Percentiles rank a stretch among this genome's conserved stretches.
phyloP scores from a whole-genome alignment of 2,888 invertebrate genomes.

The Drosophila phalerata region DNA sequence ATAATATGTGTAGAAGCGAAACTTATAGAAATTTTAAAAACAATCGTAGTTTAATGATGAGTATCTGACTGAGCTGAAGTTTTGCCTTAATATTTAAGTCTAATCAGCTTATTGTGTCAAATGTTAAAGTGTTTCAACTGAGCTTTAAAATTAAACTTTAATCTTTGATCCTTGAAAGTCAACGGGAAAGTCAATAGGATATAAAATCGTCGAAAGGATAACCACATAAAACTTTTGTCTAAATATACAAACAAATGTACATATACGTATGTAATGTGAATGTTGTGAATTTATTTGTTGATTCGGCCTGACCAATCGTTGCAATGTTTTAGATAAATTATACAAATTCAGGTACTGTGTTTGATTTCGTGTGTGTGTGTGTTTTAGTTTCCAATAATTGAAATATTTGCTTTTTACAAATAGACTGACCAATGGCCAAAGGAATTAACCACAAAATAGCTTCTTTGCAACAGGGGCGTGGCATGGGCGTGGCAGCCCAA shows the following conservation, averaged over 20 bases:
- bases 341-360: constrained; percentile 7
- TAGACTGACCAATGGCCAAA: constrained; percentile 18
- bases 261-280: neutral
- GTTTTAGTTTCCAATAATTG: constrained; percentile 3
- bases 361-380: neutral
- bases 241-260: neutral
- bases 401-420: constrained; percentile 56
- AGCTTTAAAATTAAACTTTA: neutral
- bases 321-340: constrained; percentile 26
- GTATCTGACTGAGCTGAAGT: neutral
- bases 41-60: neutral
- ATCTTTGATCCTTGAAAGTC: neutral
- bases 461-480: constrained; percentile 4
- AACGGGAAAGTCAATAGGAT: neutral
- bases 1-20: neutral
- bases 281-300: neutral
- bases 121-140: neutral
- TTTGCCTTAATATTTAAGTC: neutral
- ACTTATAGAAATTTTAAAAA: neutral
- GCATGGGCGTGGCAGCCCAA: neutral
- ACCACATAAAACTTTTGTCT: neutral
- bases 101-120: neutral
- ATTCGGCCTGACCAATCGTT: constrained; percentile 23
- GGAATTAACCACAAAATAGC: constrained; percentile 44
- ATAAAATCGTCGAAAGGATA: neutral